phyloP scores from a whole-genome alignment of 64 coral and sea anemone genomes.

The Cladopsammia gracilis region DNA sequence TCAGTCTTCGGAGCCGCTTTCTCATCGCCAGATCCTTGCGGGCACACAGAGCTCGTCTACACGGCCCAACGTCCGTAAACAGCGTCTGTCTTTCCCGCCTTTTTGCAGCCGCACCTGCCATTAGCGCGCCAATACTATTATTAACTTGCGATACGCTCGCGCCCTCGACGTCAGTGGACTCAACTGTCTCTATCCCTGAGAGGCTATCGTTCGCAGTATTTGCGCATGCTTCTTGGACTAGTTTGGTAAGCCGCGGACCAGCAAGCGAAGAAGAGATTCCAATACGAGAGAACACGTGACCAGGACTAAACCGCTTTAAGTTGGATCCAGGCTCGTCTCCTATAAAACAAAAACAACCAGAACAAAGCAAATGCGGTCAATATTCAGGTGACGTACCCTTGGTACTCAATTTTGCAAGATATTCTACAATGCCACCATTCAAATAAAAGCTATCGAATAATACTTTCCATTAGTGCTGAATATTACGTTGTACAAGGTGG shows the following conservation, averaged over 20 bases:
- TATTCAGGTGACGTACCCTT: too few species aligned
- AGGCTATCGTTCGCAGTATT: slow-evolving; percentile 42
- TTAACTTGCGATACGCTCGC: neutral
- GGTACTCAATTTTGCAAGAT: too few species aligned
- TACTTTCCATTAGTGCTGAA: too few species aligned
- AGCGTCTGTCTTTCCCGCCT: slow-evolving; percentile 76
- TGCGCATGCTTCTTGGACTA: slow-evolving; percentile 79
- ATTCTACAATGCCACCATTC: too few species aligned
- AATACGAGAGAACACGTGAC: slow-evolving; percentile 91
- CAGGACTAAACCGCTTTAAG: slow-evolving; percentile 88
- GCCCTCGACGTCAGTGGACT: slow-evolving; percentile 14
- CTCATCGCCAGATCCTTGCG: slow-evolving; percentile 89
- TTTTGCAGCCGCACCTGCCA: slow-evolving; percentile 87
- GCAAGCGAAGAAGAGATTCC: slow-evolving; percentile 88
- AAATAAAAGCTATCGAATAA: too few species aligned
- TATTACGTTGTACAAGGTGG: too few species aligned
- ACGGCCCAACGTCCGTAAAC: slow-evolving; percentile 89
- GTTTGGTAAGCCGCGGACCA: slow-evolving; percentile 84
- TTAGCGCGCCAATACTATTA: slow-evolving; percentile 80
- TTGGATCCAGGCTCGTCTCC: slow-evolving; percentile 87
- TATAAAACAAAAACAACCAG: slow-evolving; percentile 9
- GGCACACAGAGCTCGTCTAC: slow-evolving; percentile 94
- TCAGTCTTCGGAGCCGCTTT: slow-evolving; percentile 89
- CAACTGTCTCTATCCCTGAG: slow-evolving; percentile 11
- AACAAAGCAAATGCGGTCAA: neutral